Conservation (phyloP, 2,113 vertebrate species). For the Myodes glareolus region DNA sequence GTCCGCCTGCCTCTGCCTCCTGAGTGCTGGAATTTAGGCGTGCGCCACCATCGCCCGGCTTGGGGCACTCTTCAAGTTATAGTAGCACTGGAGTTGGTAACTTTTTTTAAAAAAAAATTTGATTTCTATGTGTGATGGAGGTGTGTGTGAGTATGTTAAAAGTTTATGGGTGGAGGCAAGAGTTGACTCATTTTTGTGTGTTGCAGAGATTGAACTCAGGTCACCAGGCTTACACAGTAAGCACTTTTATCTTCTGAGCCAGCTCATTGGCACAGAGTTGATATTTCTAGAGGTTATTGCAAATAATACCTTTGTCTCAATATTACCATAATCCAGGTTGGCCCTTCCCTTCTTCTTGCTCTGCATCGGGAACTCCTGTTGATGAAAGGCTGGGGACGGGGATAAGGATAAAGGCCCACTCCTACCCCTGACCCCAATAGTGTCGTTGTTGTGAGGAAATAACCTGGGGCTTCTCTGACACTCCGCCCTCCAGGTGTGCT, state of each 20-base stretch:
- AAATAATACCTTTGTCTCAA: neutral
- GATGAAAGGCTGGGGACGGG: neutral
- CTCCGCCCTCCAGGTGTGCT: neutral
- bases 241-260: neutral
- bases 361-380: neutral
- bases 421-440: neutral
- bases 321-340: neutral
- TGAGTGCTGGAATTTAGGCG: too few relatives aligned
- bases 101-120: neutral
- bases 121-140: neutral
- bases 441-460: slow-evolving; percentile 32
- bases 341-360: neutral
- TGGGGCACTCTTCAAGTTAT: neutral
- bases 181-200: neutral
- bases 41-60: neutral
- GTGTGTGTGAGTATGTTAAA: neutral
- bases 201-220: neutral
- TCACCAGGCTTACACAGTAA: neutral
- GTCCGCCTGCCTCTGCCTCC: too few relatives aligned
- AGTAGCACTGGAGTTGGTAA: neutral
- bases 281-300: neutral
- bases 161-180: neutral
- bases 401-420: neutral
- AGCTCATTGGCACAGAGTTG: neutral
- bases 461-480: slow-evolving; percentile 15